phyloP scores from a whole-genome alignment of 2,888 invertebrate genomes.

The Maniola hyperantus region DNA sequence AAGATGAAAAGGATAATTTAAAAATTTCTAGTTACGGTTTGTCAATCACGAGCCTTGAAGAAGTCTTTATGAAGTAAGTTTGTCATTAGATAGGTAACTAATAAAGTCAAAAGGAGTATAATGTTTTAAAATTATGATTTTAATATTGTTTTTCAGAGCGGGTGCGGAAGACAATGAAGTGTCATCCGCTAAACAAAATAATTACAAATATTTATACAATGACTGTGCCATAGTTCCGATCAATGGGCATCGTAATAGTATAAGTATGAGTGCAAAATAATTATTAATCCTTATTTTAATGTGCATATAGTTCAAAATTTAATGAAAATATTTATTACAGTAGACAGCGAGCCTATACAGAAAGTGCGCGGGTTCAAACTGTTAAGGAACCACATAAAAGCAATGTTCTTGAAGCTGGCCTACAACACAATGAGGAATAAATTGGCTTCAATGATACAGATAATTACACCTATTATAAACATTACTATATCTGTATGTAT shows the following conservation, averaged over 20 bases:
- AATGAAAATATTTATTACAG: constrained; percentile 48
- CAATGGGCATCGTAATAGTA: constrained; percentile 42
- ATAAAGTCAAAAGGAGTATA: too few species aligned
- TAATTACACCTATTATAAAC: constrained; percentile 71
- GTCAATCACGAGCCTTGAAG: constrained; percentile 94
- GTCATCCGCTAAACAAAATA: constrained; percentile 46
- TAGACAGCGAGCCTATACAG: constrained; percentile 59
- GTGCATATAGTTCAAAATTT: not conserved
- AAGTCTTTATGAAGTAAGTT: constrained; percentile 91
- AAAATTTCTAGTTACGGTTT: constrained; percentile 91
- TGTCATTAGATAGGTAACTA: too few species aligned
- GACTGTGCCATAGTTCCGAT: constrained; percentile 57
- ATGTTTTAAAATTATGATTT: constrained; percentile 4
- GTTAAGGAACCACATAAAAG: constrained; percentile 69
- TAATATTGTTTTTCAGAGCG: constrained; percentile 51
- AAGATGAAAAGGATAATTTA: constrained; percentile 81
- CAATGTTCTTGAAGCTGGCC: constrained; percentile 72
- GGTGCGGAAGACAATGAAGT: constrained; percentile 63
- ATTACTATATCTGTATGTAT: constrained; percentile 71
- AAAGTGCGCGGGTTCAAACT: constrained; percentile 69
- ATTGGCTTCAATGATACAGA: constrained; percentile 68
- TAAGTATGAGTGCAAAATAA: constrained; percentile 34
- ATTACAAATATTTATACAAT: constrained; percentile 37
- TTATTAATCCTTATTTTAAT: not conserved
- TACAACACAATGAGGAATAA: constrained; percentile 71